Conservation (phyloP, 2,797 vertebrate genomes). For the Myotis planiceps region DNA sequence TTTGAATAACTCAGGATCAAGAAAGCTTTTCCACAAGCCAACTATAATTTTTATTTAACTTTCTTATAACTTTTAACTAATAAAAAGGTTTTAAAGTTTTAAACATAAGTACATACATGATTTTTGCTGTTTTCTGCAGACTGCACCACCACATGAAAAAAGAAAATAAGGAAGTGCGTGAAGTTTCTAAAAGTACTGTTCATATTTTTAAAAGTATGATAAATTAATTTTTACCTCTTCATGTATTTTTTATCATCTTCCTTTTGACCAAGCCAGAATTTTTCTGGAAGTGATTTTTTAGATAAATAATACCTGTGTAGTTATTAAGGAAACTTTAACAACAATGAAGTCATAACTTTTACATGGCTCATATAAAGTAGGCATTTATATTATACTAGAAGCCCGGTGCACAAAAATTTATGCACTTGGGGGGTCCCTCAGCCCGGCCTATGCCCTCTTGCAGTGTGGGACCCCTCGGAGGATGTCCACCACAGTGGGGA, state of each 20-base stretch:
- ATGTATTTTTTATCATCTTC: conserved; percentile 83
- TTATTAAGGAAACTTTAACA: conserved; percentile 85
- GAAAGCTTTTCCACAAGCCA: not conserved
- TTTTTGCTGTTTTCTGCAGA: conserved; percentile 86
- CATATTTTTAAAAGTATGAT: not conserved
- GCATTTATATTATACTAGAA: not conserved
- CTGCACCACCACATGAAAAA: conserved; percentile 81
- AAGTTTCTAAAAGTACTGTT: conserved; percentile 28
- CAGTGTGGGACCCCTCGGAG: too few species aligned
- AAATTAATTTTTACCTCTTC: conserved; percentile 85
- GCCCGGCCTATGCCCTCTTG: too few species aligned
- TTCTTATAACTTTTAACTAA: not conserved
- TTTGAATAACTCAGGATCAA: conserved; percentile 14
- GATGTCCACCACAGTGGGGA: too few species aligned
- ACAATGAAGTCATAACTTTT: not conserved
- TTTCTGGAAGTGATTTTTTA: conserved; percentile 90
- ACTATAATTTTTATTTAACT: not conserved
- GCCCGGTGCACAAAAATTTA: too few species aligned
- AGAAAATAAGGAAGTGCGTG: conserved; percentile 65
- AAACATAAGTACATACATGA: conserved; percentile 80
- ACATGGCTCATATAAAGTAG: not conserved
- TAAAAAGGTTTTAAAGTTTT: conserved; percentile 31
- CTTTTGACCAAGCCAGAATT: conserved; percentile 90
- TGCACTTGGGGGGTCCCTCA: too few species aligned
- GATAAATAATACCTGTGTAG: conserved; percentile 93